Evolutionary conservation across 2,113 vertebrate species (phyloP), one percentile per base, ranked within the genome.

Genomic region (Cromileptes altivelis): DNA sequence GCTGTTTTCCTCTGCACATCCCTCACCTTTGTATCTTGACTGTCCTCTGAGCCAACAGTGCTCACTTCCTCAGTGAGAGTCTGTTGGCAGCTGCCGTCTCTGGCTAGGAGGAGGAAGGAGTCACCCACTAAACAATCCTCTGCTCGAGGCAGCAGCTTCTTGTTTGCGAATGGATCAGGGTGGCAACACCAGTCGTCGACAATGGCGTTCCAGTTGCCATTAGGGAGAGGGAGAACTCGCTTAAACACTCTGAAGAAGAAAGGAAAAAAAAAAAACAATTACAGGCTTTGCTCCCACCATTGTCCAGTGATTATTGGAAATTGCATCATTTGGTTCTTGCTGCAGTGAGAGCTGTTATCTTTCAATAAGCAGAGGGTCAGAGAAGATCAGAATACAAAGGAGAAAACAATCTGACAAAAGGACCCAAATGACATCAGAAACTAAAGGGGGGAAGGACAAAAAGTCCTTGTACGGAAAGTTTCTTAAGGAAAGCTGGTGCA

Each of bases 171-270:
- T 4, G 98, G 98, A 87, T 98, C 94, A 0, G 98, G 94, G 85
- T 99, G 98, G 88, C 98, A 99, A 82, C 98, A 99, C 98, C 98
- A 99, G 81, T 98, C 98, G 25, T 96, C 98, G 78, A 99, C 97
- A 8, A 99, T 93, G 76, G 96, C 88, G 60, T 93, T 97, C 98
- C 98, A 99, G 93, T 98, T 96, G 68, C 97, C 97, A 64, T 96
- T 96, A 0, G 98, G 98, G 55, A 99, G 93, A 55, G 98, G 97
- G 70, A 99, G 97, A 62, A 99, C 96, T 89, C 98, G 93, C 55
- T 93, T 94, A 74, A 99, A 97, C 53, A 85, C 92, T 94, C 98
- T 99, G 77, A 68, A 52, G 45, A n/a, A 69, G 73, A 86, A n/a
- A 81, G 72, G 47, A 67, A 37, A n/a, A 33, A 40, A 49, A 62